Evolutionary conservation across 2,113 vertebrate genomes (phyloP), one percentile per base, ranked within the genome.

Genomic region (Romanogobio albipinnatus): DNA sequence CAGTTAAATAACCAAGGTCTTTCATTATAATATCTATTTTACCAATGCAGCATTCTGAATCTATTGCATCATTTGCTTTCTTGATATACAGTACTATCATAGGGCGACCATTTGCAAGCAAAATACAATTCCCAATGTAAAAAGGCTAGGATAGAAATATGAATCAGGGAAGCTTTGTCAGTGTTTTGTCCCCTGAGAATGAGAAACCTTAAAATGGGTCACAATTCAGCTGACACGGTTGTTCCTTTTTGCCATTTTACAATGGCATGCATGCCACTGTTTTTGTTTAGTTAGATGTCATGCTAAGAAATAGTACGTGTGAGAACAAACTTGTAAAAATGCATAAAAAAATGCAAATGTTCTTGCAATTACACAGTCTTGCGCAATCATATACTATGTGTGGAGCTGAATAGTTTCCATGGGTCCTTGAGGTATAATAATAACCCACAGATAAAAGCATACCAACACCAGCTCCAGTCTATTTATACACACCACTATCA

Each of bases 191-290:
- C 53, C 24, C 19, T 59, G 43, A 64, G 66, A 71, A 79, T 45
- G 53, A 47, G 64, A 74, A 93, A 76, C 36, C 3, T 26, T 47
- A 24, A 83, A 86, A 75, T 22, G 45, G 13, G 51, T 49, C 70
- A 61, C 88, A 77, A 88, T 91, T 85, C 89, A 94, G 93, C 95
- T 96, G 95, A 96, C 93, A 89, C 91, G 96, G 93, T 94, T 91
- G 91, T 84, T 92, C 86, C 43, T 85, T 87, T 87, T 83, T 82
- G 70, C 33, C 11, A 43, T 43, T 59, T 59, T 43, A 58, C 75
- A 77, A 77, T 33, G 74, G 71, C 62, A 88, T 88, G 84, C 84
- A 70, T 39, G 86, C 84, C 81, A 85, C 93, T 90, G 88, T 87
- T 91, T 90, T 91, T 90, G 83, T 87, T 85, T 0, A 51, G 91